phyloP scores from a whole-genome alignment of 2,888 invertebrate species.

The Altica lythri region DNA sequence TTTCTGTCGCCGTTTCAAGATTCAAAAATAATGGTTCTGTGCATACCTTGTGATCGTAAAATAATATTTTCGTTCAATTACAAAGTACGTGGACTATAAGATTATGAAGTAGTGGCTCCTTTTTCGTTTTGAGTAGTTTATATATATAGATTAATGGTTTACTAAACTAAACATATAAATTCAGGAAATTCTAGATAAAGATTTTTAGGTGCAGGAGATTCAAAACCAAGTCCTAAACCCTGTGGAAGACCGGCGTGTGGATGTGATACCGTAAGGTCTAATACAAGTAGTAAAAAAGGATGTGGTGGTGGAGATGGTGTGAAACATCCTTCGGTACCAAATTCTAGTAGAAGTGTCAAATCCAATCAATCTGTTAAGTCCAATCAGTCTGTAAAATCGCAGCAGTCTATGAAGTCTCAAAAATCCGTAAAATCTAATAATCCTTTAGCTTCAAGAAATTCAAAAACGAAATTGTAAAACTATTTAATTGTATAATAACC shows the following conservation, averaged over 20 bases:
- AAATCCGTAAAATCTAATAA: not conserved
- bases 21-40: too few relatives aligned
- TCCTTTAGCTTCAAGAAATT: too few relatives aligned
- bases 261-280: not conserved
- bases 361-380: not conserved
- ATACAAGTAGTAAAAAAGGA: not conserved
- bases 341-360: conserved; percentile 6
- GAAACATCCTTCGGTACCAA: not conserved
- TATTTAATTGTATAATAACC: not conserved
- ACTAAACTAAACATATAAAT: too few relatives aligned
- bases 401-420: not conserved
- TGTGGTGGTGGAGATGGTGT: conserved; percentile 3
- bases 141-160: too few relatives aligned
- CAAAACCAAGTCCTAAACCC: not conserved
- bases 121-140: too few relatives aligned
- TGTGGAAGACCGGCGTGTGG: not conserved
- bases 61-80: too few relatives aligned
- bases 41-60: too few relatives aligned
- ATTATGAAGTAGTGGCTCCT: too few relatives aligned
- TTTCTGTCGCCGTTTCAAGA: too few relatives aligned
- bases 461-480: not conserved
- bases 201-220: not conserved
- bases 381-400: not conserved
- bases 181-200: not conserved
- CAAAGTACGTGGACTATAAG: too few relatives aligned